Evolutionary conservation across 2,113 vertebrate genomes (phyloP), one percentile per base, ranked within the genome.

Genomic region (Holacanthus passer): DNA sequence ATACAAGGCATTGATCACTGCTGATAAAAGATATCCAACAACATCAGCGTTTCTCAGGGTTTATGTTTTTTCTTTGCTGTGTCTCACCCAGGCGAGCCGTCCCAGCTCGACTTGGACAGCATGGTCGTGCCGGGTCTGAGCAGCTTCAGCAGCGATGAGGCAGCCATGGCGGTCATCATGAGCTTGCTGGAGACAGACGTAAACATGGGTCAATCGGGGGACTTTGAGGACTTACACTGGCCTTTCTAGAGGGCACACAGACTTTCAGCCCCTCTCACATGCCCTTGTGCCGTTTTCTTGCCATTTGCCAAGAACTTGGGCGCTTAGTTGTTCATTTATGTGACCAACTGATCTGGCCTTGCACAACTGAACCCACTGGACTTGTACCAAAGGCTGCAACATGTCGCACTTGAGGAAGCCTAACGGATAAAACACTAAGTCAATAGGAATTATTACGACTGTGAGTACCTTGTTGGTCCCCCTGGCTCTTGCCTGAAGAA

Each of bases 121-220:
- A 83, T 93, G 77, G 90, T 88, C 19, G 87, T 93, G 17, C 91
- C 92, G 0, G 97, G 97, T 69, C 96, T 97, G 1, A 98, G 96
- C 90, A 97, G 95, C 85, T 97, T 97, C 53, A 98, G 97, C 93
- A 97, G 95, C 0, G 97, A 99, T 0, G 98, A 99, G 90, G 97
- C 97, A 2, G 97, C 97, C 0, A 98, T 99, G 97, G 97, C 97
- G 0, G 97, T 99, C 43, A 98, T 99, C 66, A 97, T 99, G 97
- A 99, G 97, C 91, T 93, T 99, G 84, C 92, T 99, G 92, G 97
- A 99, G 95, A 96, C 97, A 0, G 98, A 99, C 1, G 96, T 96
- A 19, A 97, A 96, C 81, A 95, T 99, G 3, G 96, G 97, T 11
- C 96, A 96, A 41, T 94, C 96, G 0, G 97, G 96, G 62, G 96